Evolutionary conservation across 2,113 vertebrate species (phyloP).

Genomic region (Hydropotes inermis): DNA sequence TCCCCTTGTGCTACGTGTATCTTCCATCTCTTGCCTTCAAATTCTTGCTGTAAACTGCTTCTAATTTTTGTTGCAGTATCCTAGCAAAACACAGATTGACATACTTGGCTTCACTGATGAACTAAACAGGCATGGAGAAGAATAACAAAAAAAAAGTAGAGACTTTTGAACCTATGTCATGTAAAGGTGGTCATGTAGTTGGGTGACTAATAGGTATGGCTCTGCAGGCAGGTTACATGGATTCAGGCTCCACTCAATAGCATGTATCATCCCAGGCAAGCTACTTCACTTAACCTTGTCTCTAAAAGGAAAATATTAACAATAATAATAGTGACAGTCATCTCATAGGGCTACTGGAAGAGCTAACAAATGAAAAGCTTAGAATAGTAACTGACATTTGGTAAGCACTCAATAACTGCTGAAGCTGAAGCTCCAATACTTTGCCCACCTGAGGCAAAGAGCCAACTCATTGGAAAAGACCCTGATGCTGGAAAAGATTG

Average conservation of each 20-base stretch:
- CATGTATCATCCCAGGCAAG: not conserved
- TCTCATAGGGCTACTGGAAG: not conserved
- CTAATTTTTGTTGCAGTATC: not conserved
- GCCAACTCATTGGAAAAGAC: not conserved
- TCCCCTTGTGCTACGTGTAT: fast-evolving
- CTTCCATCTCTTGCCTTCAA: not conserved
- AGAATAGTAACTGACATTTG: not conserved
- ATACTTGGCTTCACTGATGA: not conserved
- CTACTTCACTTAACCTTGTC: not conserved
- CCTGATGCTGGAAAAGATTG: not conserved
- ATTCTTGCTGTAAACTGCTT: not conserved
- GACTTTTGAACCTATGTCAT: not conserved
- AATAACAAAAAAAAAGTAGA: not conserved
- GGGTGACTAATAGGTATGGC: fast-evolving
- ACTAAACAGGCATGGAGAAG: not conserved
- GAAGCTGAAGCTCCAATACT: not conserved
- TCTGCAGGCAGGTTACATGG: not conserved
- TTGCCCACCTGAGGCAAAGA: not conserved
- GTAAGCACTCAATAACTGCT: not conserved
- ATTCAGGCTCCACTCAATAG: not conserved
- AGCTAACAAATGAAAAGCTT: not conserved
- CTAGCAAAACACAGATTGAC: not conserved
- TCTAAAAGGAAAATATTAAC: not conserved
- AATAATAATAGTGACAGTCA: not conserved
- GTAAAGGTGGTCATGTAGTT: not conserved